phyloP scores from a whole-genome alignment of 2,888 invertebrate genomes.

The Eupithecia tripunctaria region DNA sequence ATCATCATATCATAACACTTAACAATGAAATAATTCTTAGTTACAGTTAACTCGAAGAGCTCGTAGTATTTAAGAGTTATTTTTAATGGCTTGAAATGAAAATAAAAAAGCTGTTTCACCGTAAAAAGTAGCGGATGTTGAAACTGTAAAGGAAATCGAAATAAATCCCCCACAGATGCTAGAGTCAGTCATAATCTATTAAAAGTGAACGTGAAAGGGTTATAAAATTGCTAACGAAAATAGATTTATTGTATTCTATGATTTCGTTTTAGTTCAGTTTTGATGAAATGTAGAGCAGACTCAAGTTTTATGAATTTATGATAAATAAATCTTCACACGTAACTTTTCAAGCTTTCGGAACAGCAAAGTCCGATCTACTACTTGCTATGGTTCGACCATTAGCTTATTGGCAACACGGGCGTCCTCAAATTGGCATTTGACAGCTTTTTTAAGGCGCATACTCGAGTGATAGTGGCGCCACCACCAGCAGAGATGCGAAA shows the following conservation, averaged over 20 bases:
- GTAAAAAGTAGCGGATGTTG: conserved; percentile 70
- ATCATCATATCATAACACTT: neutral
- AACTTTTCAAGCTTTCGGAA: neutral
- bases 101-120: neutral
- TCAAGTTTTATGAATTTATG: neutral
- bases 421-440: too few relatives aligned
- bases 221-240: conserved; percentile 70
- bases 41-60: neutral
- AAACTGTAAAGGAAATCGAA: conserved; percentile 78
- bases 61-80: neutral
- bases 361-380: neutral
- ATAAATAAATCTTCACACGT: neutral
- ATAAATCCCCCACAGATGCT: conserved; percentile 81
- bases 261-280: neutral
- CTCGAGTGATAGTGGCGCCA: too few relatives aligned
- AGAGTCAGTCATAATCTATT: conserved; percentile 76
- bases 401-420: too few relatives aligned
- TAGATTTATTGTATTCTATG: conserved; percentile 50
- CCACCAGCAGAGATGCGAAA: too few relatives aligned
- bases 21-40: neutral
- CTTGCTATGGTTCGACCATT: neutral
- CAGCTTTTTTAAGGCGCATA: too few relatives aligned
- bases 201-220: conserved; percentile 73
- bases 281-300: neutral
- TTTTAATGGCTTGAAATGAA: neutral